A percentile compares a stretch with the other conserved stretches of the same genome.
These are phyloP conservation scores for Alethe diademata DNA, from an alignment of 2,113 vertebrate genomes.

Conservation along the genomic window DNA sequence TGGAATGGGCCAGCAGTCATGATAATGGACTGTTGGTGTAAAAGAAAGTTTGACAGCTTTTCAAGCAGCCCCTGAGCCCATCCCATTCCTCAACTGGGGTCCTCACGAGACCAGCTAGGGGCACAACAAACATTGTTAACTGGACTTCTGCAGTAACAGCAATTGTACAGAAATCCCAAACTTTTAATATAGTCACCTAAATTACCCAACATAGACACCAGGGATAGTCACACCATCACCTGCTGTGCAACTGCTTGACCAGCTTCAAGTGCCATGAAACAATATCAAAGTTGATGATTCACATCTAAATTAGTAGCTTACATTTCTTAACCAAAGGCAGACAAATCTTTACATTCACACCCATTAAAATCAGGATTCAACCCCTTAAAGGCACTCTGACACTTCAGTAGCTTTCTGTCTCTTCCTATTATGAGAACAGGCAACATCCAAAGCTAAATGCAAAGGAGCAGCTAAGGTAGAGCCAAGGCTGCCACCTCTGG, in stretches of 20 bases:
- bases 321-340: neutral
- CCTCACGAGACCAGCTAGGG: fast-evolving
- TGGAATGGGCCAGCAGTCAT: fast-evolving
- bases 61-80: neutral
- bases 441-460: neutral
- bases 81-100: fast-evolving
- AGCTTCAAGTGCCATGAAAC: neutral
- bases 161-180: neutral
- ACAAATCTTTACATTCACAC: neutral
- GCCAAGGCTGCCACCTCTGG: neutral
- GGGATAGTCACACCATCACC: neutral
- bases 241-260: neutral
- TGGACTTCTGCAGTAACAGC: neutral
- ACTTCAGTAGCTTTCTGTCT: neutral
- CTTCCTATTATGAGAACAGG: neutral
- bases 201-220: fast-evolving
- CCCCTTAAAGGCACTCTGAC: neutral
- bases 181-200: neutral
- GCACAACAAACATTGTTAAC: fast-evolving
- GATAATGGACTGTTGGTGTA: fast-evolving
- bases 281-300: neutral
- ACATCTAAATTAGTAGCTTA: neutral
- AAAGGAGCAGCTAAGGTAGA: neutral
- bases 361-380: neutral
- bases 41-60: neutral